Evolutionary conservation across 2,113 vertebrate genomes (phyloP), one percentile per base, ranked within the genome.

Genomic region (Bucco capensis): DNA sequence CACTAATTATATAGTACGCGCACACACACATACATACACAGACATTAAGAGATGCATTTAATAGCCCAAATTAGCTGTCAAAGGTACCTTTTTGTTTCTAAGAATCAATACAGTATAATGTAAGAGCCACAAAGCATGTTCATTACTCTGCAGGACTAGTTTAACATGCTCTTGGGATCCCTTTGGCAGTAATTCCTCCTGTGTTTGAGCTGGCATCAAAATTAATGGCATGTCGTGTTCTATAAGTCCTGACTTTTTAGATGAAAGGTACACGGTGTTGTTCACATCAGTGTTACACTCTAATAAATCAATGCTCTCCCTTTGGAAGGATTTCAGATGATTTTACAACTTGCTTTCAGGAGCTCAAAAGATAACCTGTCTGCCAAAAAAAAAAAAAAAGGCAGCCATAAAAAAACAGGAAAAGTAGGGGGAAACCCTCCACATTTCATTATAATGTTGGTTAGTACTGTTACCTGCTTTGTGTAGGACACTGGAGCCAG

Each of bases 161-260:
- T 96, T 93, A 95, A 88, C 95, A 66, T 28, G 30, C 75, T 95
- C 62, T 88, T 78, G 19, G 64, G 75, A 89, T 95, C 56, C 58
- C 69, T 86, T 71, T 61, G 47, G 94, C 83, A 92, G 86, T 90
- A 95, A 89, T 96, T 94, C 95, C 94, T 94, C 56, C 75, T 86
- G 78, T 47, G 51, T 90, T 94, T 1, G 3, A 93, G 92, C 89
- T 93, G 80, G 93, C 93, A 92, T 95, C 93, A 93, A 76, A 96
- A 96, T 96, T 95, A 95, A 96, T 96, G 75, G 86, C 72, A 69
- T 64, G 81, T 93, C 82, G 4, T 96, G 94, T 96, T 96, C 88
- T 79, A 1, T 95, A 94, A 92, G 93, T 92, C 93, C 94, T 71
- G 89, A 74, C 91, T 95, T 94, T 58, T 79, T 23, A 95, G 95